Evolutionary conservation across 2,888 invertebrate species (phyloP), one percentile per base, ranked within the genome.

Genomic region (Xestoiulus laeticollis): DNA sequence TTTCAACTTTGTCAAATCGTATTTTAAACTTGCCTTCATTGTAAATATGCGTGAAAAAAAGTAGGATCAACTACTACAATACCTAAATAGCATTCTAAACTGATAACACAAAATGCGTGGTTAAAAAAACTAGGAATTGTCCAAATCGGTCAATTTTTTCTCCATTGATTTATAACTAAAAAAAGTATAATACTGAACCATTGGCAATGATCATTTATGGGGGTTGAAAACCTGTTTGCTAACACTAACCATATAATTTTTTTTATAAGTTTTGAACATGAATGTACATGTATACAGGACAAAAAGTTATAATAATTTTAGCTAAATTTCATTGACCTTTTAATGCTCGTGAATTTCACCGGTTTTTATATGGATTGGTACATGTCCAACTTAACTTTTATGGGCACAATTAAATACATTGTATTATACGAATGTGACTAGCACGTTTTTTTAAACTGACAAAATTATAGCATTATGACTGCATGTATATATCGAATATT

Each of bases 141-240:
- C 59, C 59, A 59, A 59, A 59, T 59, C 59, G 59, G 59, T 59
- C 59, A 59, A 14, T 59, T 59, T 59, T 59, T 59, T n/a, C 59
- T 59, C 59, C n/a, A 59, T 19, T 59, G n/a, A 59, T 59, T 59
- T 59, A 59, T 59, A 59, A 59, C n/a, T 5, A 12, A n/a, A 59
- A 59, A 59, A 59, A 59, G n/a, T n/a, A 0, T 22, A n/a, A 59
- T 12, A n/a, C n/a, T n/a, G 59, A 19, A 59, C 19, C n/a, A 12
- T 59, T 22, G 59, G 22, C 59, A 59, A 8, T n/a, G 59, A 59
- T 8, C 59, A 59, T 19, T 59, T 59, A 59, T 59, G 59, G 59
- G 59, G 59, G 19, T 59, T 59, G n/a, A 59, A 59, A n/a, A 59
- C 59, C 59, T n/a, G 59, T 59, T 59, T 22, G n/a, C 22, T 59